Percentiles rank a stretch among this genome's conserved stretches.
Evolutionary conservation across 2,888 invertebrate species (phyloP).

Genomic region (Tenthredo distinguenda): DNA sequence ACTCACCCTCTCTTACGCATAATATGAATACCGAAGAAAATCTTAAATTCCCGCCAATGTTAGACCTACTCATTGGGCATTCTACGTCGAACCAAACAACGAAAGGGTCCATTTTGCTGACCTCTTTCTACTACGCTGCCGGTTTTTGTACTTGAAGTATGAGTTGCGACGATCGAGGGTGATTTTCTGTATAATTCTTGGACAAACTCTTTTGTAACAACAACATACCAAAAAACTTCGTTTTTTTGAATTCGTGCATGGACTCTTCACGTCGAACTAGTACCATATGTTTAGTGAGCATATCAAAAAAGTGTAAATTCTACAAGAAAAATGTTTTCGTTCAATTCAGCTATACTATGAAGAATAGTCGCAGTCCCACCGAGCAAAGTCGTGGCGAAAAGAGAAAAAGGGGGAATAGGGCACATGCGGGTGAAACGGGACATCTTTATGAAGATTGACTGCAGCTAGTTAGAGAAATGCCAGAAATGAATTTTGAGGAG

Average conservation of each 20-base stretch:
- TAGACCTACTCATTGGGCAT: not conserved
- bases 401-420: not conserved
- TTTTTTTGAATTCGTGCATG: not conserved
- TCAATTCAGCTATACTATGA: not conserved
- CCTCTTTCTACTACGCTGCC: constrained; percentile 27
- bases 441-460: not conserved
- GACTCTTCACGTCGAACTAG: not conserved
- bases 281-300: not conserved
- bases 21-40: not conserved
- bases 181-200: not conserved
- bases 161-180: not conserved
- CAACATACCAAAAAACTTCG: not conserved
- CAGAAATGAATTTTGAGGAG: not conserved
- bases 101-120: constrained; percentile 1
- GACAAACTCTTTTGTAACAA: not conserved
- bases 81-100: not conserved
- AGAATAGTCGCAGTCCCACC: not conserved
- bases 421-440: not conserved
- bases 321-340: not conserved
- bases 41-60: not conserved
- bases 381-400: too few species aligned
- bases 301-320: not conserved
- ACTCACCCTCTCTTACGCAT: not conserved
- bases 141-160: not conserved
- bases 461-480: not conserved